These are phyloP conservation scores for Pipa parva DNA, from an alignment of 2,113 vertebrate genomes.

Conservation along the genomic window DNA sequence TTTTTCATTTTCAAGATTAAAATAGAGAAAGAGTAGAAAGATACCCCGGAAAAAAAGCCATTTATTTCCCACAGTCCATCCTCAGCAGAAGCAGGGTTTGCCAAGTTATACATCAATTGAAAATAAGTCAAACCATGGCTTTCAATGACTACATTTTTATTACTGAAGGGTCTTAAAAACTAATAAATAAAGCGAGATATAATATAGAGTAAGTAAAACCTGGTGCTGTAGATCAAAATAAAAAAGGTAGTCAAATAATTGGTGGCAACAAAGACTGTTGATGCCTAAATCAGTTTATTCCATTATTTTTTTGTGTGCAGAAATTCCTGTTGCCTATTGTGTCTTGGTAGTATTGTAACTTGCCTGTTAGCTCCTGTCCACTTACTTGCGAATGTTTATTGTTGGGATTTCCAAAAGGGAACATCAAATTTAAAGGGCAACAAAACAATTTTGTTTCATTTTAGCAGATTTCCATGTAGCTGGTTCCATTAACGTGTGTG, in stretches of 20 bases:
- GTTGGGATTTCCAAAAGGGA: too few relatives aligned
- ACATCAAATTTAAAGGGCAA: too few relatives aligned
- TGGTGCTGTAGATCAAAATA: slow-evolving; percentile 37
- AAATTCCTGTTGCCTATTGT: too few relatives aligned
- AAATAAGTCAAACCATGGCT: slow-evolving; percentile 39
- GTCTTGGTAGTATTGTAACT: too few relatives aligned
- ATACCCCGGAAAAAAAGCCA: slow-evolving; percentile 14
- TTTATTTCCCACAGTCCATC: slow-evolving; percentile 28
- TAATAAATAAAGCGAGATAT: slow-evolving; percentile 41
- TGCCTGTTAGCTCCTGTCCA: too few relatives aligned
- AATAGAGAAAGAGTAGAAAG: slow-evolving; percentile 14
- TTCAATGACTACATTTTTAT: slow-evolving; percentile 43
- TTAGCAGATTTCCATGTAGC: too few relatives aligned
- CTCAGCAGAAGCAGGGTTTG: slow-evolving; percentile 18
- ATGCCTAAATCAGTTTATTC: slow-evolving; percentile 27
- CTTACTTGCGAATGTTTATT: too few relatives aligned
- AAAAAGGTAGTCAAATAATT: slow-evolving; percentile 35
- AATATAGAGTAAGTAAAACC: slow-evolving; percentile 35
- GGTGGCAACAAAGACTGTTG: slow-evolving; percentile 31
- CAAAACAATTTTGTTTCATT: too few relatives aligned
- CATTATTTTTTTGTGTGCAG: slow-evolving; percentile 37
- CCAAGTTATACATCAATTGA: slow-evolving; percentile 42
- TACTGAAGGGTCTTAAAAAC: slow-evolving; percentile 36
- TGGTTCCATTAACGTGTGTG: too few relatives aligned
- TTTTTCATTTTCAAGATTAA: neutral